Base-by-base conservation (phyloP, 1,140 invertebrate genomes). In the Monomorium pharaonis region DNA sequence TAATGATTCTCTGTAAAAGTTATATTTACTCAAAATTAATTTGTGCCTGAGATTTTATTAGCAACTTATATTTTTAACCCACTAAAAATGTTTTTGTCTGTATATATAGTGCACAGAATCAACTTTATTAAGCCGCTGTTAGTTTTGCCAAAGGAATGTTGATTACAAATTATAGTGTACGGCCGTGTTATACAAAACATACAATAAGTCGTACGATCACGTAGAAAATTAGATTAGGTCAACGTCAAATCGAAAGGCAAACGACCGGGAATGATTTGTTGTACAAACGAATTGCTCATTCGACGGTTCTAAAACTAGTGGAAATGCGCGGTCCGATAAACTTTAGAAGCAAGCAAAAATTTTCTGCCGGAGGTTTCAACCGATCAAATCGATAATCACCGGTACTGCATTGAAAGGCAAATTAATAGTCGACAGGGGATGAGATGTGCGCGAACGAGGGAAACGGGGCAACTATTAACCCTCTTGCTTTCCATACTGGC, bases 301-400 rank as follows among this genome's bases (percentile, higher is more conserved):
- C 67, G 78, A 83, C 51, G 78, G 37, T 83, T 74, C 67, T 83
- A 83, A 83, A 83, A 83, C 78, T 83, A 83, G 78, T 83, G 67
- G 78, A 83, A 83, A 83, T 37, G 33, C 78, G 67, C 67, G 78
- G 51, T 83, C 67, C 54, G 78, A 83, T 74, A 83, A 83, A 83
- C 78, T 83, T 83, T 83, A 83, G 78, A 60, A 83, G 78, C 51
- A 72, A 74, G 78, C 78, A 83, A 83, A 83, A 83, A 83, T 83
- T 72, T 67, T 83, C 78, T 74, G 42, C 67, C 51, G 54, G 51
- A 60, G 78, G 67, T 83, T 83, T 83, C 65, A 27, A 58, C 67
- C 78, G 78, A 83, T 83, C 78, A 83, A 83, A 83, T 83, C 78
- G 67, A 83, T 83, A 83, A 83, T 83, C 78, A 83, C 54, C 78